A percentile compares a stretch with the other conserved stretches of the same genome.
phyloP scores from a whole-genome alignment of 1,140 invertebrate species.

The Coptotermes formosanus region DNA sequence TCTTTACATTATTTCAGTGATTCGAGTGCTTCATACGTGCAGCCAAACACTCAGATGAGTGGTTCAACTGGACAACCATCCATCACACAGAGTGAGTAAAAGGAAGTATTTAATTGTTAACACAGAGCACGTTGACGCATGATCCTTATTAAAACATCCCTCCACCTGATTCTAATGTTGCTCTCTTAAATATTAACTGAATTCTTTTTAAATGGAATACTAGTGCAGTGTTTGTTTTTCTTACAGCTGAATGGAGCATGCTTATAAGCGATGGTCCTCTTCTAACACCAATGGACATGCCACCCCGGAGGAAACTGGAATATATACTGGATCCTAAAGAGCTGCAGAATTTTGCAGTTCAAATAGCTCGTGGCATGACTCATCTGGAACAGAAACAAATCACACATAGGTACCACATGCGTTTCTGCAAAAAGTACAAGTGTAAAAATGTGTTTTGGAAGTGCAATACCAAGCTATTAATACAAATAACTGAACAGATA shows the following conservation, averaged over 20 bases:
- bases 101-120: neutral
- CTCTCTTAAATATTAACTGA: too few species aligned
- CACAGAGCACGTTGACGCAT: neutral
- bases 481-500: too few species aligned
- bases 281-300: neutral
- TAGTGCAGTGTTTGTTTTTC: neutral
- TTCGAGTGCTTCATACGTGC: slow-evolving; percentile 20
- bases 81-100: slow-evolving; percentile 20
- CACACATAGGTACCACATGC: slow-evolving; percentile 55
- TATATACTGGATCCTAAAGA: slow-evolving; percentile 56
- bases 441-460: too few species aligned
- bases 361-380: slow-evolving; percentile 69
- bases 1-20: slow-evolving; percentile 5
- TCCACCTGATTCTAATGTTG: neutral
- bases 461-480: too few species aligned
- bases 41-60: slow-evolving; percentile 34
- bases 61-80: slow-evolving; percentile 35
- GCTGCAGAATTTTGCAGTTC: slow-evolving; percentile 63
- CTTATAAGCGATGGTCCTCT: neutral
- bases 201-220: neutral
- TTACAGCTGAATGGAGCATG: slow-evolving; percentile 24
- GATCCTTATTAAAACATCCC: too few species aligned
- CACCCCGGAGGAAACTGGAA: slow-evolving; percentile 31
- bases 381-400: slow-evolving; percentile 64
- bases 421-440: neutral